A percentile compares a stretch with the other conserved stretches of the same genome.
Evolutionary conservation across 2,888 invertebrate species (phyloP).

Genomic region (Lapara coniferarum): DNA sequence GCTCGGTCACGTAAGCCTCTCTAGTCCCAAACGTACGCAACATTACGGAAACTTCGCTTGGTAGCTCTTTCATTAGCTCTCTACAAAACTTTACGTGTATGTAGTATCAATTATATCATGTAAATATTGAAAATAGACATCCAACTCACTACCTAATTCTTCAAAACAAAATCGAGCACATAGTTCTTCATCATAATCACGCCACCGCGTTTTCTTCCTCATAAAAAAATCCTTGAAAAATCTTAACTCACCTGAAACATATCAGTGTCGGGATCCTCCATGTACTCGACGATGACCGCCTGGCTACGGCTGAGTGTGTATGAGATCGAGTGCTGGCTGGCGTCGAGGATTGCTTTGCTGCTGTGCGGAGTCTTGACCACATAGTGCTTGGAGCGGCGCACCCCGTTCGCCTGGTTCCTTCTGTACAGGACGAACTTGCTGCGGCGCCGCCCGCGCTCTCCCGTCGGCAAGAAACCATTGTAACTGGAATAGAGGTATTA

Average conservation of each 20-base stretch:
- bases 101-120: neutral
- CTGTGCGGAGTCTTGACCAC: constrained; percentile 97
- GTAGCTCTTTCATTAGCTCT: neutral
- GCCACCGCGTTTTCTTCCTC: too few species aligned
- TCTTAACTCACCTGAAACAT: constrained; percentile 96
- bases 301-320: constrained; percentile 98
- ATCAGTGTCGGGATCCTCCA: constrained; percentile 97
- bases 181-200: too few species aligned
- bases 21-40: constrained; percentile 28
- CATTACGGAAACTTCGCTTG: neutral
- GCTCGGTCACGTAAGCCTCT: constrained; percentile 35
- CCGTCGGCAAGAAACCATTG: constrained; percentile 96
- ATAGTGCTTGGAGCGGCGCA: constrained; percentile 97
- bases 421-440: constrained; percentile 97
- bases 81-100: neutral
- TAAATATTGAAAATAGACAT: neutral
- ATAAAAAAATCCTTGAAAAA: too few species aligned
- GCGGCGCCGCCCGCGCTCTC: constrained; percentile 95
- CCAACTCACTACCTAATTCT: too few species aligned
- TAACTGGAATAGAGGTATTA: constrained; percentile 84
- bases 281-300: constrained; percentile 99
- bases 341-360: constrained; percentile 96
- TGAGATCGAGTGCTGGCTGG: constrained; percentile 97
- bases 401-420: constrained; percentile 94
- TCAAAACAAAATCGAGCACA: too few species aligned